Base-by-base conservation (phyloP, 2,113 vertebrate species). In the Microtus ochrogaster region DNA sequence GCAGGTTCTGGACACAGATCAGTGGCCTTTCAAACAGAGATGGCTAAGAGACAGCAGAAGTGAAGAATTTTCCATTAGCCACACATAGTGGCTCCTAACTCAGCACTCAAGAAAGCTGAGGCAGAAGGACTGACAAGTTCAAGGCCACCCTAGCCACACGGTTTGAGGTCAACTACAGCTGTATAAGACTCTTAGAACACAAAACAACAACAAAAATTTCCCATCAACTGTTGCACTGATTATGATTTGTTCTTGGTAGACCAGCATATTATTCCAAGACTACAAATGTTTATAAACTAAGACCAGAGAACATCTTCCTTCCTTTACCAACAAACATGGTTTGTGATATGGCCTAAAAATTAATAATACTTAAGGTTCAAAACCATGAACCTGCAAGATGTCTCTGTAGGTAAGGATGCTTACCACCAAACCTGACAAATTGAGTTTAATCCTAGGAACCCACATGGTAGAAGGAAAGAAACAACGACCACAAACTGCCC, bases 1-100 rank as follows among this genome's bases (percentile, higher is more conserved):
- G 92, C 94, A 95, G 92, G 65, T 88, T 85, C 88, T 93, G 97
- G 96, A 93, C 81, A 85, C 70, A 92, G 96, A 94, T 87, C 93
- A 86, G 83, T 49, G 52, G 73, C 63, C 91, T 96, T 95, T 77
- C 39, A 74, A 65, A 94, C 73, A 85, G 13, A 81, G 74, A 94
- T 2, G 84, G 94, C 93, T 83, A 92, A 92, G 66, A 95, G 49
- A 89, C 24, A 65, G 33, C 68, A 92, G 88, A 81, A 87, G 83
- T 58, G 73, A 93, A 96, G 97, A 93, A 94, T 94, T 94, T 93
- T 92, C 96, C 95, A 89, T 89, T 55, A 74, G 86, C 70, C 24
- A 74, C 22, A n/a, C 86, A 58, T 33, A 55, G 52, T 74, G 26
- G n/a, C 24, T 58, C n/a, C 70, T 33, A 89, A 39, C 49, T 89